These are phyloP conservation scores for Oedothorax gibbosus DNA, from an alignment of 1,140 invertebrate species.

Conservation along the genomic window DNA sequence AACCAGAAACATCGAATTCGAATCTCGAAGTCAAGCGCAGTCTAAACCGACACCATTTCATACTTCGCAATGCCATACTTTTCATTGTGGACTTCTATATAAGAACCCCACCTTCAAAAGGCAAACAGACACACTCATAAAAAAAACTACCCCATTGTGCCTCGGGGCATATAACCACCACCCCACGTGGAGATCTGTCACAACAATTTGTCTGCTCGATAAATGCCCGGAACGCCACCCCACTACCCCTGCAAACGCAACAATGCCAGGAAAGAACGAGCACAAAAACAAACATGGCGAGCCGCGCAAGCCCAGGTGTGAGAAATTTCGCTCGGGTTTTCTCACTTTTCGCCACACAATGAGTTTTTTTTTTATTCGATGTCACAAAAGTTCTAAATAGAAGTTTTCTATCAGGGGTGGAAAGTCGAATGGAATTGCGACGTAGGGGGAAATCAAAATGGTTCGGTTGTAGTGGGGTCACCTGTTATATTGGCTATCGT, in stretches of 20 bases:
- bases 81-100: too few relatives aligned
- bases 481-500: too few relatives aligned
- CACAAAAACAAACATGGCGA: constrained; percentile 50
- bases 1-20: too few relatives aligned
- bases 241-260: constrained; percentile 2
- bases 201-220: constrained; percentile 50
- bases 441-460: too few relatives aligned
- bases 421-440: too few relatives aligned
- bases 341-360: not conserved
- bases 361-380: too few relatives aligned
- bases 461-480: too few relatives aligned
- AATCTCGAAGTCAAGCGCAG: too few relatives aligned
- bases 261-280: not conserved
- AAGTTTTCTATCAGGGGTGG: not conserved
- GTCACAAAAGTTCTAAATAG: not conserved
- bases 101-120: not conserved
- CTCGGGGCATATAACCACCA: constrained; percentile 14
- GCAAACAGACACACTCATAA: not conserved
- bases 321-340: constrained; percentile 33
- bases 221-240: constrained; percentile 52
- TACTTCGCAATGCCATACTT: too few relatives aligned
- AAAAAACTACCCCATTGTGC: constrained; percentile 14
- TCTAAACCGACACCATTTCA: too few relatives aligned
- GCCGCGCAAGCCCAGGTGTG: constrained; percentile 39
- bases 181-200: constrained; percentile 56